A percentile compares a stretch with the other conserved stretches of the same genome.
Conservation (phyloP, 2,888 invertebrate genomes). For the Latrodectus elegans region DNA sequence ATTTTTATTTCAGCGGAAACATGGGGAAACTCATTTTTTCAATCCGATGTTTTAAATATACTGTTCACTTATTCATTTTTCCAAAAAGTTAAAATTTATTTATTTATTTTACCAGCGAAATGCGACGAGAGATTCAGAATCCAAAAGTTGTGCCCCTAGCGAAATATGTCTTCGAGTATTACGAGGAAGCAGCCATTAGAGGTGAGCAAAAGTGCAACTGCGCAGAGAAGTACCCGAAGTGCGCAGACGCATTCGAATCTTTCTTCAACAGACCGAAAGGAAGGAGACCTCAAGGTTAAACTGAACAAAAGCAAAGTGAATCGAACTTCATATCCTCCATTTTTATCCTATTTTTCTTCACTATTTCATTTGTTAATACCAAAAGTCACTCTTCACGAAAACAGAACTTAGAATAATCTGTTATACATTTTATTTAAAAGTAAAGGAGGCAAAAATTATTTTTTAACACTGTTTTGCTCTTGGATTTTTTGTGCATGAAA, state of each 20-base stretch:
- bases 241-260: constrained; percentile 19
- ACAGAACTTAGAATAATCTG: too few species aligned
- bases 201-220: constrained; percentile 50
- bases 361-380: too few species aligned
- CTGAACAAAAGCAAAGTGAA: background rate
- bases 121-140: constrained; percentile 55
- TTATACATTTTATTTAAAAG: too few species aligned
- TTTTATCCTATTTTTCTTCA: too few species aligned
- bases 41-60: too few species aligned
- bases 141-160: constrained; percentile 45
- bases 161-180: constrained; percentile 63
- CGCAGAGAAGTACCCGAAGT: constrained; percentile 31
- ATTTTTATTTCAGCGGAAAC: too few species aligned
- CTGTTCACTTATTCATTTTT: background rate
- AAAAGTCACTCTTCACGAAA: too few species aligned
- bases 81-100: background rate
- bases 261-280: constrained; percentile 23
- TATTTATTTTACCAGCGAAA: constrained; percentile 26
- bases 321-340: too few species aligned
- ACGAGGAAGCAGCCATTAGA: constrained; percentile 56
- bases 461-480: too few species aligned
- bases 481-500: too few species aligned
- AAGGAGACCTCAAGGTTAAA: constrained; percentile 8
- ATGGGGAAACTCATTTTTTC: too few species aligned
- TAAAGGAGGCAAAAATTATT: too few species aligned